Evolutionary conservation across 2,888 invertebrate species (phyloP), one percentile per base, ranked within the genome.

Genomic region (Agrochola macilenta): DNA sequence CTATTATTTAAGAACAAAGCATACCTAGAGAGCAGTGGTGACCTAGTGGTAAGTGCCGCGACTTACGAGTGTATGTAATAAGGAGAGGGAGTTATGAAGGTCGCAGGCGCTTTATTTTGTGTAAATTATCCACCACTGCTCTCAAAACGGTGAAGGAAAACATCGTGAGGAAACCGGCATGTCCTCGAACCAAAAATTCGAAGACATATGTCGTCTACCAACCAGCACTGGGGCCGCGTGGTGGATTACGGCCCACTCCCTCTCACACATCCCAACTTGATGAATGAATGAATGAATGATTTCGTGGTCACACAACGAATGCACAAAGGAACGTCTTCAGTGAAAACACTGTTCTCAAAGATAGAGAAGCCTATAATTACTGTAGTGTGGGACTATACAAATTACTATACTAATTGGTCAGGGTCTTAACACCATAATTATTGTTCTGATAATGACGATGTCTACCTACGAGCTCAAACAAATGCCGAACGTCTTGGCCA

Each of bases 401-500:
- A 76, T 57, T 17, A 26, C 26, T 39, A n/a, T 49, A 30, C 30
- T 49, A 68, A 54, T 57, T 14, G 70, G 65, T 70, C 79, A 83
- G 17, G 79, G 83, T 83, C 79, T 23, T 2, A 17, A n/a, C 54
- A 49, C 39, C 54, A 61, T 57, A n/a, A n/a, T n/a, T n/a, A 61
- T 49, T 54, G n/a, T 61, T 58, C 81, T 65, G n/a, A 11, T 61
- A 39, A 66, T 78, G 14, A 58, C 17, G 17, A 35, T 78, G 49
- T 35, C 80, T 68, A 46, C 80, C 71, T 35, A 81, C 80, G 26
- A 58, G 14, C 23, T 57, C 5, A 26, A 72, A 20, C 26, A 58
- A n/a, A 23, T 43, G 26, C 58, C 39, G 3, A n/a, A n/a, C 12
- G 49, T 58, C 20, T 39, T 49, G 12, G 52, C 23, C 43, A 12